Conservation (phyloP, 2,888 invertebrate genomes). For the Yponomeuta cagnagella region DNA sequence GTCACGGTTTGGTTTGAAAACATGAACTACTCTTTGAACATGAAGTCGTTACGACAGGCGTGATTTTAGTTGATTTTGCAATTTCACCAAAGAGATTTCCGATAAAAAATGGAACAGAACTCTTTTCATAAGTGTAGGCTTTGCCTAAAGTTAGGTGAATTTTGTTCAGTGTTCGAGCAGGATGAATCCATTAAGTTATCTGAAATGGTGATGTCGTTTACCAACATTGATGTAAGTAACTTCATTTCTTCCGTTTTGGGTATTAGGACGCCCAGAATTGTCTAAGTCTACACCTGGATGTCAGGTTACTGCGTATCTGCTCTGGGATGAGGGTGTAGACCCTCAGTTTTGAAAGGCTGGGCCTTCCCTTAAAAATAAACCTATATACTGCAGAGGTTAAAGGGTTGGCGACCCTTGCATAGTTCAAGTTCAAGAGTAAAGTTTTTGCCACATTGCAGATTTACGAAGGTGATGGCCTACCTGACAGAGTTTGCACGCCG, state of each 20-base stretch:
- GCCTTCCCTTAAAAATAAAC: too few relatives aligned
- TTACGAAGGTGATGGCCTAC: constrained; percentile 60
- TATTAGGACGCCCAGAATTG: too few relatives aligned
- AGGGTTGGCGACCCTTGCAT: too few relatives aligned
- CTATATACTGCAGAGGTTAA: too few relatives aligned
- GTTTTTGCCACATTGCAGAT: constrained; percentile 36
- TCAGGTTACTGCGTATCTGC: background rate
- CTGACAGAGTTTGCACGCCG: constrained; percentile 61
- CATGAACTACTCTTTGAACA: background rate
- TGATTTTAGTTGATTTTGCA: constrained; percentile 4
- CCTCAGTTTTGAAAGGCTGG: too few relatives aligned
- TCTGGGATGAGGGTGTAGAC: too few relatives aligned
- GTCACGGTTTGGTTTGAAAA: constrained; percentile 4
- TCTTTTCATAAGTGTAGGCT: constrained; percentile 64
- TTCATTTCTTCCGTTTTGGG: background rate
- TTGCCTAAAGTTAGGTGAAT: constrained; percentile 65
- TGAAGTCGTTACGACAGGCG: constrained; percentile 13
- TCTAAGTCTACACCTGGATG: background rate
- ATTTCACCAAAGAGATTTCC: background rate
- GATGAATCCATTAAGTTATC: constrained; percentile 64
- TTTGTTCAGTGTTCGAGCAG: constrained; percentile 67
- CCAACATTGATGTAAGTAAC: constrained; percentile 51
- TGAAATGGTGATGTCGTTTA: constrained; percentile 70
- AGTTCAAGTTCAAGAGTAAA: background rate
- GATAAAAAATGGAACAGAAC: constrained; percentile 34